phyloP scores from a whole-genome alignment of 2,888 invertebrate species.

The Eupithecia exiguata region DNA sequence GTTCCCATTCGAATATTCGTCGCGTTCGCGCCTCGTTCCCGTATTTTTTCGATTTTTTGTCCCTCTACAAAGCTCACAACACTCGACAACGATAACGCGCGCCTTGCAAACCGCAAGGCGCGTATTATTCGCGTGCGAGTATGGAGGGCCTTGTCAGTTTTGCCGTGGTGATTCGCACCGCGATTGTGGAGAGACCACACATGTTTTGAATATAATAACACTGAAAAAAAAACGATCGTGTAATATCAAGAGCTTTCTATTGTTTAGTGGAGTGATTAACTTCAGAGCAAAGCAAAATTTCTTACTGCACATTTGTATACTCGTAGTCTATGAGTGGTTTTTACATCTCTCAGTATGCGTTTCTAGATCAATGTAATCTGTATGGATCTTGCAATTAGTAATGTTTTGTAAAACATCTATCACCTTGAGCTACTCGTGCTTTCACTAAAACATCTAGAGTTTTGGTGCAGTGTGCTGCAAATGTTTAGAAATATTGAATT shows the following conservation, averaged over 20 bases:
- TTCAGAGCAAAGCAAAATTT: background rate
- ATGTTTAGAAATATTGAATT: conserved; percentile 25
- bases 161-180: no score
- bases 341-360: background rate
- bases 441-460: conserved; percentile 30
- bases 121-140: no score
- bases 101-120: no score
- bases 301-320: background rate
- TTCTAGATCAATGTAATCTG: background rate
- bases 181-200: no score
- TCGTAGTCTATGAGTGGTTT: conserved; percentile 4
- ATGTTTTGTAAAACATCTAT: conserved; percentile 29
- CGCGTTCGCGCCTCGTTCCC: no score
- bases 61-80: no score
- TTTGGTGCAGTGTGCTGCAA: conserved; percentile 40
- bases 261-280: background rate
- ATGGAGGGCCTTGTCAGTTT: no score
- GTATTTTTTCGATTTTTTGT: no score
- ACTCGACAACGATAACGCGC: no score
- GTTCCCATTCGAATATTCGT: no score
- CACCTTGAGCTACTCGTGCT: conserved; percentile 39
- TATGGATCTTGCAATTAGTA: conserved; percentile 35
- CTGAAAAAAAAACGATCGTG: background rate
- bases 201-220: background rate
- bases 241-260: background rate